Evolutionary conservation across 2,113 vertebrate genomes (phyloP), one percentile per base, ranked within the genome.

Genomic region (Forbesichthys papilliferus): DNA sequence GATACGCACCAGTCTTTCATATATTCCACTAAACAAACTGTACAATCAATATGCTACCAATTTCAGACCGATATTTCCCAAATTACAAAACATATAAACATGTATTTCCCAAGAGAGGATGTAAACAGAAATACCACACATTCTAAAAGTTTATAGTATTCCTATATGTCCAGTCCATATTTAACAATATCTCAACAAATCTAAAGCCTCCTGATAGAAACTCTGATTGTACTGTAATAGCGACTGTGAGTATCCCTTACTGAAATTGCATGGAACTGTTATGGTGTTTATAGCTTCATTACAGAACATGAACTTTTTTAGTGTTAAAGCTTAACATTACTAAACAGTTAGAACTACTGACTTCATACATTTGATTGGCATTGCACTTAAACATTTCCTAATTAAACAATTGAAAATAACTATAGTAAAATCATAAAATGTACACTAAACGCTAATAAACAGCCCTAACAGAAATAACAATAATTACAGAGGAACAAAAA

Each of bases 401-500:
- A 27, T 27, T 27, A 27, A 27, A 27, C 27, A 27, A 27, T 2
- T 27, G 27, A 66, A 77, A 55, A 63, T 65, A 71, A 71, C 9
- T 1, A 52, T 60, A 66, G 60, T 67, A 63, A 67, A 69, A 61
- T 52, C 20, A 78, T 62, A 84, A 80, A 77, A 83, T 69, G 14
- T 77, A 83, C 61, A 82, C 73, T 77, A 34, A 82, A 71, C 75
- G 12, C 78, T 62, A 69, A 85, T 56, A 16, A 77, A 77, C 77
- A 84, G 63, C 13, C 42, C 48, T 14, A 56, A 5, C 9, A 27
- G 47, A 60, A 68, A 72, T 83, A 81, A 86, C 52, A 85, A 82
- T 81, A 87, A 87, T 87, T 88, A 90, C 81, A 87, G 85, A 84
- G 54, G 74, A 27, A 77, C n/a, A 75, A 52, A 75, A 81, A 78